phyloP scores from a whole-genome alignment of 2,797 vertebrate genomes.

The Mormyrops attenuatus region DNA sequence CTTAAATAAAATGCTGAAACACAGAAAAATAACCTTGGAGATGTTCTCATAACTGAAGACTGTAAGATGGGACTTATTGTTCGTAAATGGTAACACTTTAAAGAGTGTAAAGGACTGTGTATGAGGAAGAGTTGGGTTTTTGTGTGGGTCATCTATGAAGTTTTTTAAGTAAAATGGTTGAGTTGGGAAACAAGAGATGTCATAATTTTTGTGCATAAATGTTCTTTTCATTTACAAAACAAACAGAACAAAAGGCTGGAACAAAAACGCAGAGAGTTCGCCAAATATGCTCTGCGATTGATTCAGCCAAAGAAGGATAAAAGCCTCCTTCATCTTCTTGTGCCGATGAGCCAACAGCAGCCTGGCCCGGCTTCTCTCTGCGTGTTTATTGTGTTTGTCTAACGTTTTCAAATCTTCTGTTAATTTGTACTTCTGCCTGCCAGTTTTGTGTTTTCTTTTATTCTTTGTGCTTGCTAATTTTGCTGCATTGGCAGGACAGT shows the following conservation, averaged over 20 bases:
- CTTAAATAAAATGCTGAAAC: not conserved
- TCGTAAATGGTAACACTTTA: not conserved
- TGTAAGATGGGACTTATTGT: not conserved
- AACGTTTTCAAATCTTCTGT: not conserved
- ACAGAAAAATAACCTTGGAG: not conserved
- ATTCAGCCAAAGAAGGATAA: not conserved
- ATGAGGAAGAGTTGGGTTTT: not conserved
- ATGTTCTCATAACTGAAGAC: not conserved
- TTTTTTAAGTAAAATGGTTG: not conserved
- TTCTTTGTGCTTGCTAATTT: not conserved
- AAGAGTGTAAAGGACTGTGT: not conserved
- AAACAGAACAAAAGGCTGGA: not conserved
- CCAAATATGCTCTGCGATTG: not conserved
- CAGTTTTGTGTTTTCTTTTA: not conserved
- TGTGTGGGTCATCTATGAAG: not conserved
- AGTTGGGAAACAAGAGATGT: not conserved
- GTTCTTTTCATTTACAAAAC: conserved; percentile 4
- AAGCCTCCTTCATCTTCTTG: not conserved
- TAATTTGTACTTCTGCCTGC: not conserved
- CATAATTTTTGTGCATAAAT: not conserved
- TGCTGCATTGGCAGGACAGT: not conserved
- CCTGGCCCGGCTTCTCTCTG: not conserved
- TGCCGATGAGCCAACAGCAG: not conserved
- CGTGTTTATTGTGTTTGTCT: not conserved
- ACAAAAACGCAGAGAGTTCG: not conserved